Evolutionary conservation across 2,113 vertebrate species (phyloP).

Genomic region (Pleuronectes platessa): DNA sequence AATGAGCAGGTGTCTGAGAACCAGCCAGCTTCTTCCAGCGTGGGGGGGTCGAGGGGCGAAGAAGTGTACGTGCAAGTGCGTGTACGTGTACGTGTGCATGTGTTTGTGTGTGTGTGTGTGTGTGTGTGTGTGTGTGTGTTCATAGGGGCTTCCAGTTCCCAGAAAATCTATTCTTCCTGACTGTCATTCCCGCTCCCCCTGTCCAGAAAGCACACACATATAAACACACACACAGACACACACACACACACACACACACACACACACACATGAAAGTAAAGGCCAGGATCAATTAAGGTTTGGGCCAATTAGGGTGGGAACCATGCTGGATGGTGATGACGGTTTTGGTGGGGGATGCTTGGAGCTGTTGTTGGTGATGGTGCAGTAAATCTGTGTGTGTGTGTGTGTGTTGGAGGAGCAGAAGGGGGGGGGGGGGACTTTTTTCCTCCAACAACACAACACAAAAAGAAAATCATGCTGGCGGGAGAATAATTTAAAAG

Average conservation of each 20-base stretch:
- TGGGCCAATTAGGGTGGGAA: constrained; percentile 68
- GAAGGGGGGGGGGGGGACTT: too few species aligned
- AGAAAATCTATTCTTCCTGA: constrained; percentile 88
- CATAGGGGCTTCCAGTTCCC: constrained; percentile 83
- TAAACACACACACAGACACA: constrained; percentile 24
- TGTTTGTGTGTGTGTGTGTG: constrained; percentile 48
- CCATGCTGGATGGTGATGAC: constrained; percentile 44
- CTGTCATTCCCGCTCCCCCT: neutral
- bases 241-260: constrained; percentile 16
- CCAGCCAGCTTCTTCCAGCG: constrained; percentile 94
- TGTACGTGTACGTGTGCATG: constrained; percentile 1
- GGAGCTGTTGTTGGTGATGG: constrained; percentile 40
- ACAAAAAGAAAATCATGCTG: too few species aligned
- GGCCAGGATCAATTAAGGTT: constrained; percentile 75
- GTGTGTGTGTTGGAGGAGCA: neutral
- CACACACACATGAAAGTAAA: constrained; percentile 37
- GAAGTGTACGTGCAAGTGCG: too few species aligned
- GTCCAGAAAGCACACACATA: constrained; percentile 27
- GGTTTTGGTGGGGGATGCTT: constrained; percentile 35
- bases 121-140: constrained; percentile 59
- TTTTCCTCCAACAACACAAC: too few species aligned
- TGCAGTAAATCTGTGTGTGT: constrained; percentile 26
- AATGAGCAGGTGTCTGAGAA: constrained; percentile 99
- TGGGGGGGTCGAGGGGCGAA: too few species aligned
- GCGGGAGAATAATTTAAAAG: too few species aligned